Evolutionary conservation across 2,888 invertebrate species (phyloP).

Genomic region (Erebia epiphron): DNA sequence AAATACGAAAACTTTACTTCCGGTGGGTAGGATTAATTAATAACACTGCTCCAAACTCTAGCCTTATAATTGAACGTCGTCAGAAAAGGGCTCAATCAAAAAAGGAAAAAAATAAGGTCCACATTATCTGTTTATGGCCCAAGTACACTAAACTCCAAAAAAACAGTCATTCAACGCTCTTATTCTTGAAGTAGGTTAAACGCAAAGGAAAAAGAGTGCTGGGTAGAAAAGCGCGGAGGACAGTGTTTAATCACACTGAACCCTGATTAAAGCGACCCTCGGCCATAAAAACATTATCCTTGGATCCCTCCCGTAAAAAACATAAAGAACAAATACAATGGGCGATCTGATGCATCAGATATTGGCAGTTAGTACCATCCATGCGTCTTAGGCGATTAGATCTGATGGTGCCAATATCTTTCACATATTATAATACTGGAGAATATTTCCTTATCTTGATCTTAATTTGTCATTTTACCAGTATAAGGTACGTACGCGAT

Average conservation of each 20-base stretch:
- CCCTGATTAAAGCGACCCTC: slow-evolving; percentile 76
- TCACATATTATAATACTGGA: slow-evolving; percentile 25
- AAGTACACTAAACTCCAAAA: no score
- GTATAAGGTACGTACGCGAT: neutral
- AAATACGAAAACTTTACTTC: neutral
- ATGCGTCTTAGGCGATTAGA: slow-evolving; percentile 73
- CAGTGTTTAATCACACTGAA: slow-evolving; percentile 75
- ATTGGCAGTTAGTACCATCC: slow-evolving; percentile 78
- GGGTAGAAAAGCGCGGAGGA: slow-evolving; percentile 27
- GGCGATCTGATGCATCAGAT: slow-evolving; percentile 75
- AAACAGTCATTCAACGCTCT: neutral
- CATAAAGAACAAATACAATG: slow-evolving; percentile 81
- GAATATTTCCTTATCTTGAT: slow-evolving; percentile 9
- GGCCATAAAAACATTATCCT: slow-evolving; percentile 82
- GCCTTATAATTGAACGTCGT: no score
- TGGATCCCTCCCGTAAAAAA: slow-evolving; percentile 78
- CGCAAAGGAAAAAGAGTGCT: neutral
- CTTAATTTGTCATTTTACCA: slow-evolving; percentile 9
- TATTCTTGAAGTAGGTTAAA: slow-evolving; percentile 3
- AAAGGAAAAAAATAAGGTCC: no score
- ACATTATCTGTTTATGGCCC: no score
- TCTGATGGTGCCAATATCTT: slow-evolving; percentile 45
- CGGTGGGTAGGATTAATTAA: no score
- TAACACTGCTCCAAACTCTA: no score
- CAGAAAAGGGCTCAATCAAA: no score